Evolutionary conservation across 2,888 invertebrate genomes (phyloP).

Genomic region (Chesias legatella): DNA sequence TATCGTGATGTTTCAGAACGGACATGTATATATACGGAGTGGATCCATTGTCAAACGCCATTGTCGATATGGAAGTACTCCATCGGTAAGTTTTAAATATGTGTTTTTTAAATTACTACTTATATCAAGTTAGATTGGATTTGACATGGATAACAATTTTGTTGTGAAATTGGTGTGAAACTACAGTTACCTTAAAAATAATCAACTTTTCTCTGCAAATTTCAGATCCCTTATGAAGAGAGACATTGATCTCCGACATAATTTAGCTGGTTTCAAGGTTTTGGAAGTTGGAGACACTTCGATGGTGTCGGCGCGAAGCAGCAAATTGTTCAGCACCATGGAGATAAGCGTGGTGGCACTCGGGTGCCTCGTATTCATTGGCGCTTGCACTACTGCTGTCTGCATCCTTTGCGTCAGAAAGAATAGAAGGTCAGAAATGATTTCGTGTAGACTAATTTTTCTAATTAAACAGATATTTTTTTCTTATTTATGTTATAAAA

Average conservation of each 20-base stretch:
- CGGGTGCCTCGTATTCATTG: conserved; percentile 89
- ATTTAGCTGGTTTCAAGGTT: conserved; percentile 84
- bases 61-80: conserved; percentile 89
- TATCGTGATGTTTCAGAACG: conserved; percentile 84
- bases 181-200: neutral
- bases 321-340: conserved; percentile 81
- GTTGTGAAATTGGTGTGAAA: no score
- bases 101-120: no score
- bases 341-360: conserved; percentile 90
- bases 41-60: conserved; percentile 88
- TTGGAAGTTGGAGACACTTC: conserved; percentile 81
- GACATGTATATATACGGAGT: conserved; percentile 93
- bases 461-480: no score
- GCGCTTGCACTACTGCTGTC: conserved; percentile 88
- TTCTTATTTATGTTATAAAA: no score
- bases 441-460: no score
- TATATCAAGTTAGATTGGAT: no score
- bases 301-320: conserved; percentile 59
- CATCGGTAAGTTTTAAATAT: conserved; percentile 91
- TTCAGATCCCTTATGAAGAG: conserved; percentile 82
- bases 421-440: conserved; percentile 75
- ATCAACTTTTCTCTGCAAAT: conserved; percentile 3
- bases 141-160: no score
- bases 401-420: conserved; percentile 87
- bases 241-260: conserved; percentile 81